Evolutionary conservation across 1,140 invertebrate genomes (phyloP), one percentile per base, ranked within the genome.

Genomic region (Sycobia sp.): DNA sequence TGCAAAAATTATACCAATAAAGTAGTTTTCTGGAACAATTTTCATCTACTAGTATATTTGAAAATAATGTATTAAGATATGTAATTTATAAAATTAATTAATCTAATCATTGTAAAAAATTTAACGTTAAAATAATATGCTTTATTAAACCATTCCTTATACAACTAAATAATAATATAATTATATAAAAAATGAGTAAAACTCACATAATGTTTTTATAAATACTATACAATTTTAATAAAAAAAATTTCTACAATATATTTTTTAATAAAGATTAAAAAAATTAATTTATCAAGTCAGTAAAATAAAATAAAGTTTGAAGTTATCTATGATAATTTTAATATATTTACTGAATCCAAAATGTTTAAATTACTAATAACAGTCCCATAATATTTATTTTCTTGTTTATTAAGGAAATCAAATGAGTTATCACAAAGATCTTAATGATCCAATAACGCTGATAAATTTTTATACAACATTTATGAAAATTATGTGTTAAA

Each of bases 111-210:
- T n/a, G n/a, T n/a, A n/a, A n/a, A n/a, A n/a, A n/a, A n/a, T n/a
- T n/a, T n/a, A n/a, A n/a, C n/a, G n/a, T 38, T 36, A 18, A 54
- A 1, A 8, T n/a, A 25, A 53, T 61, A 46, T 36, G n/a, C 16
- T 63, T 63, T 41, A 63, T 55, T 63, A 38, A 29, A 56, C 13
- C 27, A 34, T 23, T 41, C 43, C 13, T 34, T 41, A 23, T 41
- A 47, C 20, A 63, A 56, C 14, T 56, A 34, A 54, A 29, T 36
- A 53, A 54, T 62, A 25, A 51, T 51, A 44, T n/a, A n/a, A n/a
- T n/a, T n/a, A n/a, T n/a, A n/a, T 46, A 53, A 32, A 62, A 55
- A 55, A 49, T 47, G 29, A 62, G 47, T 55, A 47, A 61, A 53
- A 13, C 46, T 36, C 36, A 43, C 18, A 14, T 18, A 36, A 34